phyloP scores from a whole-genome alignment of 1,140 invertebrate species.

The Drosophila simulans region DNA sequence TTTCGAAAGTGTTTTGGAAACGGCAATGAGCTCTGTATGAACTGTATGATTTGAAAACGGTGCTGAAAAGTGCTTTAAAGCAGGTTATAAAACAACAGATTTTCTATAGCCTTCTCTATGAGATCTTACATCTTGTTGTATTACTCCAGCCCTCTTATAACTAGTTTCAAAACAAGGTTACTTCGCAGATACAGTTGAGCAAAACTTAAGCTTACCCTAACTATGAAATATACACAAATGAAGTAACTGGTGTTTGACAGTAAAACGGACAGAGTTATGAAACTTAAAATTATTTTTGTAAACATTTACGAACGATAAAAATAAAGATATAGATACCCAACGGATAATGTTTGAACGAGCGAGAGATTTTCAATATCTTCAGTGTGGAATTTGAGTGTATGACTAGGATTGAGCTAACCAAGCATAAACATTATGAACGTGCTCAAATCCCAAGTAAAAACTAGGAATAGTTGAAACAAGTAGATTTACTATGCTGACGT shows the following conservation, averaged over 20 bases:
- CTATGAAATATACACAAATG: constrained; percentile 46
- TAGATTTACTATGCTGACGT: constrained; percentile 31
- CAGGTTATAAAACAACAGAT: no score
- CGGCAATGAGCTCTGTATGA: no score
- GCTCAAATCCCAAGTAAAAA: constrained; percentile 41
- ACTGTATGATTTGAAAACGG: no score
- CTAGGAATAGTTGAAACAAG: constrained; percentile 17
- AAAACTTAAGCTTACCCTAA: constrained; percentile 24
- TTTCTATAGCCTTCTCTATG: no score
- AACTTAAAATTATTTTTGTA: constrained; percentile 81
- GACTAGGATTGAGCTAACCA: constrained; percentile 28
- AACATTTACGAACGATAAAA: constrained; percentile 69
- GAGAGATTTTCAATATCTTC: constrained; percentile 8
- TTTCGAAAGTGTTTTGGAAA: constrained; percentile 7
- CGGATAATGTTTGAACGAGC: constrained; percentile 16
- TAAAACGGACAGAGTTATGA: constrained; percentile 70
- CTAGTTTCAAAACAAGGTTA: no score
- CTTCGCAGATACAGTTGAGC: constrained; percentile 6
- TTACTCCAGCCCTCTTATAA: neutral
- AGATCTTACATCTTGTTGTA: neutral
- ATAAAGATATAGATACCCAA: constrained; percentile 1
- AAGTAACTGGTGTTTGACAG: constrained; percentile 31
- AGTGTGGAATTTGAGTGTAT: constrained; percentile 3
- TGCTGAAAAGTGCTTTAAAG: no score
- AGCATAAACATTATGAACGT: constrained; percentile 17